Evolutionary conservation across 2,113 vertebrate genomes (phyloP), one percentile per base, ranked within the genome.

Genomic region (Sapajus apella): DNA sequence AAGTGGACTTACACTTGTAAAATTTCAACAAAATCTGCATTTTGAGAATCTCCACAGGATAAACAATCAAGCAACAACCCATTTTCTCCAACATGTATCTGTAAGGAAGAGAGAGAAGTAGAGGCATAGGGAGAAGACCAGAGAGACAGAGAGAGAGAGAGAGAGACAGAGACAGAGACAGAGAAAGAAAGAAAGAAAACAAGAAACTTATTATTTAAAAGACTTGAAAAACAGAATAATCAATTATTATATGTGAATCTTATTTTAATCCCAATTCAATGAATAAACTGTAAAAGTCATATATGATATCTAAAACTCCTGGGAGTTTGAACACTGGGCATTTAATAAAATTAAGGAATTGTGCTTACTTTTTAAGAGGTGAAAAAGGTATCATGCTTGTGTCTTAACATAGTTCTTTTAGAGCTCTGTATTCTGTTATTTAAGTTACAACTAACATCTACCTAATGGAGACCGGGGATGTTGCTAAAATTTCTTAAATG

Each of bases 311-410:
- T 40, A 20, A 87, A 47, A 87, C 16, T 23, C 64, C 23, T 93
- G 13, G 50, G 35, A 84, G 85, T 93, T 92, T 92, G 27, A 87
- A 83, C 10, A 70, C 25, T 90, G 8, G 9, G 0, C 61, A 0
- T 61, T 92, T 76, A 95, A 95, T 72, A 82, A 92, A 91, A 83
- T 50, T 91, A 86, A 89, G 40, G 21, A 95, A 35, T 73, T 32
- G 14, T 58, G 2, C 88, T 96, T 72, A 73, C 9, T 83, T 66
- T 77, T 89, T 70, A 76, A 97, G 35, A 83, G 83, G 18, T 50
- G 45, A 70, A 97, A 77, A 84, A 87, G 12, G 1, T 77, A 73
- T 21, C 72, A 56, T 45, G 16, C 17, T n/a, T 83, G 68, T 80
- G 1, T 66, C 16, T 7, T 43, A 88, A 85, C 56, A 12, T 25